A percentile compares a stretch with the other conserved stretches of the same genome.
phyloP scores from a whole-genome alignment of 2,797 vertebrate genomes.

The Microchirus variegatus region DNA sequence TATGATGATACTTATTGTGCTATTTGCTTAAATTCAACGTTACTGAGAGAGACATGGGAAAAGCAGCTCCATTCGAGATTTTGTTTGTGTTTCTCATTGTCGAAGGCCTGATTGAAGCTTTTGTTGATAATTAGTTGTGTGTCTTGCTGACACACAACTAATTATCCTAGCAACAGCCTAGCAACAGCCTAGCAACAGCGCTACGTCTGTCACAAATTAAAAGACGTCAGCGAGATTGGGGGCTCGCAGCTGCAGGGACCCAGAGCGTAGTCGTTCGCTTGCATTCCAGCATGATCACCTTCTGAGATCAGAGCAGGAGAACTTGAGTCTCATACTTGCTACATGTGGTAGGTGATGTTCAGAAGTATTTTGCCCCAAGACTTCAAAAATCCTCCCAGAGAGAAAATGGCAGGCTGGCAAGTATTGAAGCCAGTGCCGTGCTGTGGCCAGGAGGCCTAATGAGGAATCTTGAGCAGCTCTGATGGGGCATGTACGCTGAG shows the following conservation, averaged over 20 bases:
- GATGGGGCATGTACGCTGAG: constrained; percentile 60
- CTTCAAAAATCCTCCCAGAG: constrained; percentile 43
- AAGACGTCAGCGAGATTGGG: constrained; percentile 6
- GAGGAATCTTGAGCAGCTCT: constrained; percentile 66
- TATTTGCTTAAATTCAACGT: not conserved
- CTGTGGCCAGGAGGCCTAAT: constrained; percentile 69
- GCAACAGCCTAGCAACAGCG: constrained; percentile 31
- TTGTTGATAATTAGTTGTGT: constrained; percentile 13
- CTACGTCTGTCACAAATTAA: constrained; percentile 14
- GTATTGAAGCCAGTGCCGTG: constrained; percentile 50
- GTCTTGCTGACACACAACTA: not conserved
- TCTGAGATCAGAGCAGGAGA: not conserved
- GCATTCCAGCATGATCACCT: constrained; percentile 16
- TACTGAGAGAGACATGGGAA: not conserved
- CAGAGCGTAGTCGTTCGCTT: constrained; percentile 3
- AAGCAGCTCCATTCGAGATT: constrained; percentile 1
- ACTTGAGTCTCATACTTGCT: too few relatives aligned
- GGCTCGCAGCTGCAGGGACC: constrained; percentile 2
- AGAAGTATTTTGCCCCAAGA: constrained; percentile 40
- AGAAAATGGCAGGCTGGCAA: constrained; percentile 44
- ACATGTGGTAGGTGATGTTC: constrained; percentile 49
- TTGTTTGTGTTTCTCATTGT: not conserved
- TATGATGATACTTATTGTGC: too few relatives aligned
- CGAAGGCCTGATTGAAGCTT: not conserved
- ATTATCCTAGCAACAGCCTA: too few relatives aligned